Percentiles rank a stretch among this genome's conserved stretches.
Conservation (phyloP, 2,113 vertebrate species). For the Balaenoptera acutorostrata region DNA sequence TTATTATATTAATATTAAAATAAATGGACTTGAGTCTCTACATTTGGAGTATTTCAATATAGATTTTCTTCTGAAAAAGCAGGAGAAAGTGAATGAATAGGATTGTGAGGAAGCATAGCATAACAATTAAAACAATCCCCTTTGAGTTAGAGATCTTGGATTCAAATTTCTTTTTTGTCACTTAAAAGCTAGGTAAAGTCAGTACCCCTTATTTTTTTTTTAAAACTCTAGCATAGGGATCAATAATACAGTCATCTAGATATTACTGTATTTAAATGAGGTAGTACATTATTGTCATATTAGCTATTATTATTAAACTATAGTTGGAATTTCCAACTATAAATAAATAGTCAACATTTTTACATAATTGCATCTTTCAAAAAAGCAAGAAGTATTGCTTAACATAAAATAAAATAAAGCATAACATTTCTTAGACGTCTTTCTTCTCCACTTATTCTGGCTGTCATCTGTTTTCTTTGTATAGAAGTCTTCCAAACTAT, state of each 20-base stretch:
- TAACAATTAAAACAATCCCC: background rate
- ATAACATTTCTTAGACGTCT: background rate
- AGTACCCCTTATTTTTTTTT: background rate
- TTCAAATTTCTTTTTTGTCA: background rate
- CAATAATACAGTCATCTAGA: background rate
- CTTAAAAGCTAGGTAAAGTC: background rate
- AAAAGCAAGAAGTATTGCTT: background rate
- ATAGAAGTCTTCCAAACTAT: background rate
- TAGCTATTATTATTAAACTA: background rate
- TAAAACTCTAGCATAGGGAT: background rate
- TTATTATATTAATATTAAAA: background rate
- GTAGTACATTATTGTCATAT: background rate
- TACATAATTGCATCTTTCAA: background rate
- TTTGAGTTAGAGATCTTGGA: background rate
- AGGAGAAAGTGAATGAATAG: background rate
- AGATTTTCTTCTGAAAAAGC: background rate
- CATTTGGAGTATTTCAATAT: background rate
- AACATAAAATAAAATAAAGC: background rate
- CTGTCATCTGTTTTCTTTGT: background rate
- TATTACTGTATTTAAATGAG: background rate
- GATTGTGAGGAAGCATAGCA: background rate
- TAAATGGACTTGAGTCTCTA: background rate
- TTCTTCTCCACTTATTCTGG: background rate
- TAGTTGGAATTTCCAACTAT: background rate
- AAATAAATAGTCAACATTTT: background rate